Evolutionary conservation across 1,140 invertebrate species (phyloP).

Genomic region (Dryas iulia): DNA sequence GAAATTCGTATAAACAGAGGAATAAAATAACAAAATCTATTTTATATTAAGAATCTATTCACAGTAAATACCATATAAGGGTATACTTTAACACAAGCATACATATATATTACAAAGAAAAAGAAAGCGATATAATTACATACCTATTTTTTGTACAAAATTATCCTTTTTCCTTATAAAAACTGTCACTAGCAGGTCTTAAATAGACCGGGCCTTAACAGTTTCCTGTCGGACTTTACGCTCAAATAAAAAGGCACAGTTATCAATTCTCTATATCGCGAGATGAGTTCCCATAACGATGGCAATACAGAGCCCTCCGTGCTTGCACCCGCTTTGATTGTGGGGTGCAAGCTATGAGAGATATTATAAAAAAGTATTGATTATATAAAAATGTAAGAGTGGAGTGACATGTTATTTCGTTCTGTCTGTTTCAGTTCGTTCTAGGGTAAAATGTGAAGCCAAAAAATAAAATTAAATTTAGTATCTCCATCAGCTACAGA

Average conservation of each 20-base stretch:
- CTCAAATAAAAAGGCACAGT: constrained; percentile 65
- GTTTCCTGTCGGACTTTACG: constrained; percentile 37
- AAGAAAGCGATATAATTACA: not conserved
- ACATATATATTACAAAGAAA: not conserved
- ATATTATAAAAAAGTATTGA: too few species aligned
- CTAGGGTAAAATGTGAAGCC: not conserved
- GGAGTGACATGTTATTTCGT: too few species aligned
- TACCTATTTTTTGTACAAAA: not conserved
- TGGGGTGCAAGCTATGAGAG: constrained; percentile 32
- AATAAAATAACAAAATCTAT: too few species aligned
- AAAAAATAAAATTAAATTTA: too few species aligned
- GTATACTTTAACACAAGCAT: too few species aligned
- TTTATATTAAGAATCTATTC: too few species aligned
- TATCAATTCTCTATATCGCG: constrained; percentile 74
- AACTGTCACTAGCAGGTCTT: constrained; percentile 40
- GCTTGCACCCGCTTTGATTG: constrained; percentile 40
- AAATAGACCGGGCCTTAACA: constrained; percentile 36
- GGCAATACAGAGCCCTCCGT: constrained; percentile 58
- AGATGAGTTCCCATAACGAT: constrained; percentile 74
- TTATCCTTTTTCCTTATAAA: constrained; percentile 20
- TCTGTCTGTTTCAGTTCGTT: too few species aligned
- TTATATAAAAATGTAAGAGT: too few species aligned
- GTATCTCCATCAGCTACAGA: too few species aligned
- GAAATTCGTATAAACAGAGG: too few species aligned
- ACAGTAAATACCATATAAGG: too few species aligned